Percentiles rank a stretch among this genome's conserved stretches.
These are phyloP conservation scores for Zophobas morio DNA, from an alignment of 1,140 invertebrate species.

Conservation along the genomic window DNA sequence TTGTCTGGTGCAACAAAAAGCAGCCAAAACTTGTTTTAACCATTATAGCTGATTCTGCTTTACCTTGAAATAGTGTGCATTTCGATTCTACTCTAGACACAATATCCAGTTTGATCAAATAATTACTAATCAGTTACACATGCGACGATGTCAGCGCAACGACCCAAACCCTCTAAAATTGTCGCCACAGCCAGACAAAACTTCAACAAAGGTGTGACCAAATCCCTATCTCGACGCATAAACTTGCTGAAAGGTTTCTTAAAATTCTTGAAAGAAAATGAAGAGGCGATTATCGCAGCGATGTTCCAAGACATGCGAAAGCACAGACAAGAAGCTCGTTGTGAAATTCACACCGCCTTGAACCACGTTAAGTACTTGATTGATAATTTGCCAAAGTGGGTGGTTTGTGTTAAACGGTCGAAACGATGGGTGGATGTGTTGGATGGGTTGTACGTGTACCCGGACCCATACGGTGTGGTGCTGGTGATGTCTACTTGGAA, in stretches of 20 bases:
- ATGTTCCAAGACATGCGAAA: slow-evolving; percentile 85
- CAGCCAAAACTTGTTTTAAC: no score
- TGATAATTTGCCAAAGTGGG: slow-evolving; percentile 77
- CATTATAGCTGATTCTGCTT: no score
- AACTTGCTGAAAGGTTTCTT: slow-evolving; percentile 10
- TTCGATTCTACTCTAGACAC: no score
- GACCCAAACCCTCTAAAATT: not conserved
- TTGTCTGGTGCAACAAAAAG: no score
- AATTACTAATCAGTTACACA: no score
- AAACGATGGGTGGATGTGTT: slow-evolving; percentile 46
- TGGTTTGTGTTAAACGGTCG: slow-evolving; percentile 74
- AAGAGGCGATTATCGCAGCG: slow-evolving; percentile 79
- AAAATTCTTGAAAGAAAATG: slow-evolving; percentile 75
- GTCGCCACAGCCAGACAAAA: not conserved
- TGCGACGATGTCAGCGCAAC: not conserved
- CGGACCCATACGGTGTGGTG: slow-evolving; percentile 74
- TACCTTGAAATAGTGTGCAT: no score
- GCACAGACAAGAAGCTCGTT: slow-evolving; percentile 77
- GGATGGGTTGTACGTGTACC: slow-evolving; percentile 49
- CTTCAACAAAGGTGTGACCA: not conserved
- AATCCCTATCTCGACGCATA: not conserved
- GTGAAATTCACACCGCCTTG: slow-evolving; percentile 78
- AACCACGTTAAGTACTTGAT: slow-evolving; percentile 78
- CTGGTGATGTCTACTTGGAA: slow-evolving; percentile 97
- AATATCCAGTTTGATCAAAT: no score